Evolutionary conservation across 1,140 invertebrate species (phyloP).

Genomic region (Helicoverpa zea): DNA sequence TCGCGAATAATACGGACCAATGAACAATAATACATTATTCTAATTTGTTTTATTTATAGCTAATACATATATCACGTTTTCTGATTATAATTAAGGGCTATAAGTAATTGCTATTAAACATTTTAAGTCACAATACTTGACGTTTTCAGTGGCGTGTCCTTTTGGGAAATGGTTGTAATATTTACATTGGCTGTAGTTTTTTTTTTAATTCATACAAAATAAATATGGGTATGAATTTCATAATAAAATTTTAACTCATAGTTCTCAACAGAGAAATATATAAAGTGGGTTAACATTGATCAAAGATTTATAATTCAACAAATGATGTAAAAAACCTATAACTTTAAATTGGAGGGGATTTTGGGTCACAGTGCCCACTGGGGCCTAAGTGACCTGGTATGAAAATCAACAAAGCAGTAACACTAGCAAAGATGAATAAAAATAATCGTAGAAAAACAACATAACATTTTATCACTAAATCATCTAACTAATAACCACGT

Average conservation of each 20-base stretch:
- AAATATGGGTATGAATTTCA: too few species aligned
- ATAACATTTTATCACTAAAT: conserved; percentile 38
- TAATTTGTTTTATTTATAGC: conserved; percentile 28
- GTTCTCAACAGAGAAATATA: too few species aligned
- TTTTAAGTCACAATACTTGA: not conserved
- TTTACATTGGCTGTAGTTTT: not conserved
- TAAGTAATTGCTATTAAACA: conserved; percentile 3
- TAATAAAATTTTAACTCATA: too few species aligned
- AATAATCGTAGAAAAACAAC: conserved; percentile 30
- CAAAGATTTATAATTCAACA: too few species aligned
- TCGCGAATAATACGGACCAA: not conserved
- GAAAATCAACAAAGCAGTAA: conserved; percentile 7
- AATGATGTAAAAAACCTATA: too few species aligned
- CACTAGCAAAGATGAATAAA: conserved; percentile 41
- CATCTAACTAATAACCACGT: conserved; percentile 35
- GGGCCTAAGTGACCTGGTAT: not conserved
- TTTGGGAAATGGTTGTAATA: not conserved
- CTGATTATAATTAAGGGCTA: conserved; percentile 14
- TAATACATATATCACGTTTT: conserved; percentile 39
- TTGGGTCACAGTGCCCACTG: too few species aligned
- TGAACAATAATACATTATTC: conserved; percentile 1
- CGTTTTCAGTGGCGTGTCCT: not conserved
- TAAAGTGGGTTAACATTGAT: too few species aligned
- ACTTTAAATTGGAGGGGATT: too few species aligned
- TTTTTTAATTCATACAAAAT: not conserved